Evolutionary conservation across 2,888 invertebrate genomes (phyloP).

Genomic region (Dolomedes plantarius): DNA sequence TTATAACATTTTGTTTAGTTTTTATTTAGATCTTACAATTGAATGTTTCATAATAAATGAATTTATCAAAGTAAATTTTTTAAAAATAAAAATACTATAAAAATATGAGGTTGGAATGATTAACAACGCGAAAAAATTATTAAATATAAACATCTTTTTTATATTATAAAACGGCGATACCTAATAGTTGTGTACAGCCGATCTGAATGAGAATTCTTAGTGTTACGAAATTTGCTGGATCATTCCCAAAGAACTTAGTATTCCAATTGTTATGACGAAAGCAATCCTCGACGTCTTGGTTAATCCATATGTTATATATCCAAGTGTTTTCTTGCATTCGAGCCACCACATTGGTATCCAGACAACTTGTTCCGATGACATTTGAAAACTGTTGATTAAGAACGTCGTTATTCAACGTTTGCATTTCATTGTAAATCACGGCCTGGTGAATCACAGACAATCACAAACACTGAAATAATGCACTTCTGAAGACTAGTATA

Average conservation of each 20-base stretch:
- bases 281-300: background rate
- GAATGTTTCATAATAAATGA: no score
- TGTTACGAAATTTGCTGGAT: slow-evolving; percentile 41
- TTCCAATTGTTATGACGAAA: slow-evolving; percentile 34
- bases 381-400: background rate
- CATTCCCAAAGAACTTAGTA: slow-evolving; percentile 30
- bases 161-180: background rate
- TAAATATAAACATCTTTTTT: no score
- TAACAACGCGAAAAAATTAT: no score
- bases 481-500: background rate
- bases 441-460: background rate
- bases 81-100: no score
- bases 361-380: background rate
- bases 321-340: background rate
- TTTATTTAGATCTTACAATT: no score
- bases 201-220: background rate
- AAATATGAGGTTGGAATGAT: no score
- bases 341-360: background rate
- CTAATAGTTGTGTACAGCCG: background rate
- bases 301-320: background rate
- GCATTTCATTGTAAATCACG: background rate
- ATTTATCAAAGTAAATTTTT: no score
- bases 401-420: background rate
- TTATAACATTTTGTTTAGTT: no score
- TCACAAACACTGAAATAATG: background rate